Percentiles rank a stretch among this genome's conserved stretches.
phyloP scores from a whole-genome alignment of 2,797 vertebrate species.

The Tenualosa thibaudeaui region DNA sequence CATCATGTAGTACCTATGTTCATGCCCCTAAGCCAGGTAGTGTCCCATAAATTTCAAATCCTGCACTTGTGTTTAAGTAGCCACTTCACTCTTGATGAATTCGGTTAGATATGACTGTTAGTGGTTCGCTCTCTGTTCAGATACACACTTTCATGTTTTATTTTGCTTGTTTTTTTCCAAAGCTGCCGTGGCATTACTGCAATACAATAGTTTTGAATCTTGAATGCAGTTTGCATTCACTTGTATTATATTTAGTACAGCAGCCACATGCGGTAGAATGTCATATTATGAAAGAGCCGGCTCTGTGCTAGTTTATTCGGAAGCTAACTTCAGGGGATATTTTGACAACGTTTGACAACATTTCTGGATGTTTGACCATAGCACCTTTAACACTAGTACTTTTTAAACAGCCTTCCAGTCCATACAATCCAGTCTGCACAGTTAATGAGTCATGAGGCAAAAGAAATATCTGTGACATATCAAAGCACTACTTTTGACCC shows the following conservation, averaged over 20 bases:
- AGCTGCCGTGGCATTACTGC: too few relatives aligned
- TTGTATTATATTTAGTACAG: too few relatives aligned
- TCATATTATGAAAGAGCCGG: too few relatives aligned
- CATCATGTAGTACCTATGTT: slow-evolving; percentile 20
- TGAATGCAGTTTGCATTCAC: too few relatives aligned
- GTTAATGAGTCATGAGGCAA: background rate
- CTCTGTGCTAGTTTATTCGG: too few relatives aligned
- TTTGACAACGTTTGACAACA: too few relatives aligned
- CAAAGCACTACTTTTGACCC: background rate
- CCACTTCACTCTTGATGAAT: background rate
- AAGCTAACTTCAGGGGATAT: too few relatives aligned
- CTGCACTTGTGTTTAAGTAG: background rate
- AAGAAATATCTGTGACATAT: background rate
- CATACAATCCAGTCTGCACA: background rate
- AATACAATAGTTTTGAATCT: too few relatives aligned
- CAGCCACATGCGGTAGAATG: too few relatives aligned
- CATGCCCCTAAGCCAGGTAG: background rate
- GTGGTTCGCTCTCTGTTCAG: background rate
- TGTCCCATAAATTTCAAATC: background rate
- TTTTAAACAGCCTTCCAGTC: background rate
- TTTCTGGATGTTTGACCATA: too few relatives aligned
- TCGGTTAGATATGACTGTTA: background rate
- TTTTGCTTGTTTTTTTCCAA: background rate
- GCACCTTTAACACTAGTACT: background rate
- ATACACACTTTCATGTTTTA: background rate